A percentile compares a stretch with the other conserved stretches of the same genome.
These are phyloP conservation scores for Vandiemenella viatica DNA, from an alignment of 2,888 invertebrate genomes.

Conservation along the genomic window DNA sequence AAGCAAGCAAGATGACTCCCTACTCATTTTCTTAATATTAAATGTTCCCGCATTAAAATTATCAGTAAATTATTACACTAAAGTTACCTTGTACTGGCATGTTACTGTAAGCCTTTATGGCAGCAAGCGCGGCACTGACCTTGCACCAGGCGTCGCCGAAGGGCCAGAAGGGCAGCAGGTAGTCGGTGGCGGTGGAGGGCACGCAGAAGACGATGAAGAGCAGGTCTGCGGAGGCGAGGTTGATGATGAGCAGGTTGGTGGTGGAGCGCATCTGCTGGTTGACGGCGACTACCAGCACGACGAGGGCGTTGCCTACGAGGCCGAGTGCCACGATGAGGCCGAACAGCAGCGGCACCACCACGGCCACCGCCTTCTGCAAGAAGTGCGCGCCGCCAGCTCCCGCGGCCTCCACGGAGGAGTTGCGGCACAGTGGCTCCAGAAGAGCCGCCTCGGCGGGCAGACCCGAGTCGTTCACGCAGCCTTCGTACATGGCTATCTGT, in stretches of 20 bases:
- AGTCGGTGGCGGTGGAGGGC: slow-evolving; percentile 84
- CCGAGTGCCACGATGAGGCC: slow-evolving; percentile 75
- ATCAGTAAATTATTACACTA: too few species aligned
- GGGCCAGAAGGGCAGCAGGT: slow-evolving; percentile 76
- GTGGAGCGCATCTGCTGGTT: slow-evolving; percentile 87
- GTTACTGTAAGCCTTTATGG: slow-evolving; percentile 83
- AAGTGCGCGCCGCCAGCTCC: slow-evolving; percentile 18
- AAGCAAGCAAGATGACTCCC: too few species aligned
- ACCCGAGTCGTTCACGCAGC: too few species aligned
- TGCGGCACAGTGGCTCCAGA: too few species aligned
- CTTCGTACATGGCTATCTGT: too few species aligned
- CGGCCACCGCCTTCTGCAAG: slow-evolving; percentile 45
- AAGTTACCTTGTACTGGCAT: too few species aligned
- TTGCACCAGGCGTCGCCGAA: slow-evolving; percentile 48
- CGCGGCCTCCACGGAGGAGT: too few species aligned
- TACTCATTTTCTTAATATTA: too few species aligned
- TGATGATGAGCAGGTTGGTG: slow-evolving; percentile 82
- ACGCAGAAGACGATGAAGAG: slow-evolving; percentile 87
- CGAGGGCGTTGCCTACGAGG: slow-evolving; percentile 75
- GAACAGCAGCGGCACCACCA: slow-evolving; percentile 67
- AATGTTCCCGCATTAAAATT: too few species aligned
- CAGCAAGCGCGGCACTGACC: slow-evolving; percentile 71
- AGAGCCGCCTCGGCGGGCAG: too few species aligned
- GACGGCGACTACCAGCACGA: slow-evolving; percentile 73
- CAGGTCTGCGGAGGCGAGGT: slow-evolving; percentile 77